phyloP scores from a whole-genome alignment of 2,888 invertebrate genomes.

The Cepaea hortensis region DNA sequence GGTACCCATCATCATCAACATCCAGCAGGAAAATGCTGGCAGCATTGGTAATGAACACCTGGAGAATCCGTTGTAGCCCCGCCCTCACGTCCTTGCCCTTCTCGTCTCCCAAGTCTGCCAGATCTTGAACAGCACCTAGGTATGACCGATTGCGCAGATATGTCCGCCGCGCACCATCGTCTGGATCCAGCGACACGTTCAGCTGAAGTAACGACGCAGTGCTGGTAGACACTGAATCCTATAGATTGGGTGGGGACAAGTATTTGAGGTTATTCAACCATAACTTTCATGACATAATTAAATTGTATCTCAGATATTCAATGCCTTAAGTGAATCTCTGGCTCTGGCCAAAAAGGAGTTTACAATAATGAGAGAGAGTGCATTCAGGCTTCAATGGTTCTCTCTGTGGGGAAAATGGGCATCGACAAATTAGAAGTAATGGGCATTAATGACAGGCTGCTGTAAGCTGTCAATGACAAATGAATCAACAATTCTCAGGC shows the following conservation, averaged over 20 bases:
- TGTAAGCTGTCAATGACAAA: too few species aligned
- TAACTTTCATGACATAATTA: too few species aligned
- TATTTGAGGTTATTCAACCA: too few species aligned
- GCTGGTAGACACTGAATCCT: conserved; percentile 63
- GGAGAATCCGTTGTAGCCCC: conserved; percentile 83
- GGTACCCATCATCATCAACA: conserved; percentile 58
- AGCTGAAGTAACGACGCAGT: conserved; percentile 57
- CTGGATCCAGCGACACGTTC: conserved; percentile 46
- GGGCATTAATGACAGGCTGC: neutral
- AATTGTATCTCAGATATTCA: too few species aligned
- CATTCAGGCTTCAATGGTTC: too few species aligned
- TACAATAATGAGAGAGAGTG: neutral
- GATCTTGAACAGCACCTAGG: conserved; percentile 68
- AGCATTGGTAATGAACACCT: conserved; percentile 93
- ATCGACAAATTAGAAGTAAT: neutral
- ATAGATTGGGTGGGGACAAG: conserved; percentile 49
- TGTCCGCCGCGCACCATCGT: conserved; percentile 46
- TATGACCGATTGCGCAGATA: conserved; percentile 68
- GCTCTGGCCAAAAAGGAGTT: neutral
- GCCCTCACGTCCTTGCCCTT: conserved; percentile 69
- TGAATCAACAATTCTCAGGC: too few species aligned
- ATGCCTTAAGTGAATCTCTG: too few species aligned
- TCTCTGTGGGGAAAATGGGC: neutral
- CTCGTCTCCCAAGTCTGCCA: conserved; percentile 64
- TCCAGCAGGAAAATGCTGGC: conserved; percentile 88